A percentile compares a stretch with the other conserved stretches of the same genome.
Conservation (phyloP, 2,888 invertebrate species). For the Drosophila algonquin region DNA sequence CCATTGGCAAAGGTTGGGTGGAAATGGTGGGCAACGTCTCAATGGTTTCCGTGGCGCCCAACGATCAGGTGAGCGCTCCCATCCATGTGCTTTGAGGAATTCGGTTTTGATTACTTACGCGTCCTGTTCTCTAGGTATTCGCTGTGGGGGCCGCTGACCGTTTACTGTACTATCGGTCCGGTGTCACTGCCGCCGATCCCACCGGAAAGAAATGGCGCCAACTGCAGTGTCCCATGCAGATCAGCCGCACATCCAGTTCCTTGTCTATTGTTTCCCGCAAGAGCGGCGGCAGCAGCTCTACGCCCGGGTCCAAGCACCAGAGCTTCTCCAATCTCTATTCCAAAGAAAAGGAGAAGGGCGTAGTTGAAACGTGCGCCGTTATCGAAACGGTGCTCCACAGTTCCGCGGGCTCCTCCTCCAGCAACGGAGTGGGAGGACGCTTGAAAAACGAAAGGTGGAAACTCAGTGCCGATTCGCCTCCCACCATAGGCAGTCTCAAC, state of each 20-base stretch:
- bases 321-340: constrained; percentile 87
- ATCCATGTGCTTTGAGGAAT: background rate
- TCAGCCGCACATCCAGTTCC: constrained; percentile 92
- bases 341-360: constrained; percentile 83
- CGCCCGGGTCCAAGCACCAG: constrained; percentile 87
- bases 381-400: constrained; percentile 86
- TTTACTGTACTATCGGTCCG: constrained; percentile 91
- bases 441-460: constrained; percentile 83
- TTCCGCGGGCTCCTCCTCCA: constrained; percentile 86
- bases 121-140: constrained; percentile 84
- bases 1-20: constrained; percentile 93
- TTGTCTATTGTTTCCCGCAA: constrained; percentile 87
- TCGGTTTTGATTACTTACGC: background rate
- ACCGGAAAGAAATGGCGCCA: constrained; percentile 95
- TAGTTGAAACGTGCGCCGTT: constrained; percentile 82
- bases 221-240: constrained; percentile 91
- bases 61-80: constrained; percentile 89
- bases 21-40: constrained; percentile 95
- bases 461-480: constrained; percentile 80
- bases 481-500: constrained; percentile 83
- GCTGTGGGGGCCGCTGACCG: constrained; percentile 93
- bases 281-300: constrained; percentile 83
- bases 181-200: constrained; percentile 89
- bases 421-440: constrained; percentile 82
- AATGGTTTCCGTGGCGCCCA: constrained; percentile 92